These are phyloP conservation scores for Huso huso DNA, from an alignment of 2,797 vertebrate species.

Conservation along the genomic window DNA sequence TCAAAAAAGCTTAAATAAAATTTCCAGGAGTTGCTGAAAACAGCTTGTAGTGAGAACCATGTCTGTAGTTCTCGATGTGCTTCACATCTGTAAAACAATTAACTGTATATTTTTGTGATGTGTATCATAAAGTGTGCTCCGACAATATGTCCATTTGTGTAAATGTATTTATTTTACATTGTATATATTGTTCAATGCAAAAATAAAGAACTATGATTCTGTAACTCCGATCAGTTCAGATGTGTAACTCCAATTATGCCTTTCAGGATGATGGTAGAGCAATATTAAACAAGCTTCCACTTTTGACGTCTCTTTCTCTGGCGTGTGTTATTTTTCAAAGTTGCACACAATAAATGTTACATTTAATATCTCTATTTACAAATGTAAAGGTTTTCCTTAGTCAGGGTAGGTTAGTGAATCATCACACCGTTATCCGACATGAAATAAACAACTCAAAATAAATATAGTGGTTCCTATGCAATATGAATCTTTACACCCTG, in stretches of 20 bases:
- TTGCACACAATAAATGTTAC: neutral
- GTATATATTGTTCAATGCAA: constrained; percentile 99
- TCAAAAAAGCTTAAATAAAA: constrained; percentile 56
- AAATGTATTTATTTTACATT: constrained; percentile 99
- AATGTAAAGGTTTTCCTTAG: no score
- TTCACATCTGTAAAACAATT: constrained; percentile 98
- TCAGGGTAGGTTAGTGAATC: no score
- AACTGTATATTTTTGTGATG: constrained; percentile 99
- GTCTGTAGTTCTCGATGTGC: constrained; percentile 98
- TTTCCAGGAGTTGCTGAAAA: constrained; percentile 83
- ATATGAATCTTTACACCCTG: no score
- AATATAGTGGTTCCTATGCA: no score
- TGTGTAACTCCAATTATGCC: constrained; percentile 99
- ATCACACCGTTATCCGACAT: no score
- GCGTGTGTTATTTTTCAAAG: constrained; percentile 44
- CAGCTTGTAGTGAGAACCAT: constrained; percentile 92
- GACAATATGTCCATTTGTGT: constrained; percentile 99
- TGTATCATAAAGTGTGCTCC: constrained; percentile 99
- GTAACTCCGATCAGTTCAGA: constrained; percentile 99
- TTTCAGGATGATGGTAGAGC: constrained; percentile 99
- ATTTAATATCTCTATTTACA: no score
- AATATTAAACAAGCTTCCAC: constrained; percentile 99
- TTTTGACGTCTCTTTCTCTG: constrained; percentile 74
- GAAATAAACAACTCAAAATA: no score
- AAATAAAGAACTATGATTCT: constrained; percentile 99